Evolutionary conservation across 2,888 invertebrate genomes (phyloP), one percentile per base, ranked within the genome.

Genomic region (Pachliopta kotzebuea): DNA sequence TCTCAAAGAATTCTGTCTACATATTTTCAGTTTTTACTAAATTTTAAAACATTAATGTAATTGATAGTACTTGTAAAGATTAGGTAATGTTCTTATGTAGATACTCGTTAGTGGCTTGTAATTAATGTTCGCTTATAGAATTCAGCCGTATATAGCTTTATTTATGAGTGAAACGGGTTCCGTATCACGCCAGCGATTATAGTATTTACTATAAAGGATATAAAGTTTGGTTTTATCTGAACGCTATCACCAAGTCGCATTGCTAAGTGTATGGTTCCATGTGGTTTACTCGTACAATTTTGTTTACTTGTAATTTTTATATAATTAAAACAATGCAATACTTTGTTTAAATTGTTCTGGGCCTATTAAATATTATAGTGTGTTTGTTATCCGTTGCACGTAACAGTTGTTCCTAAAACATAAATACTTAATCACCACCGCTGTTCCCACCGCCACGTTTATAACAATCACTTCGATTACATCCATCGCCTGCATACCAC

Each of bases 121-220:
- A 63, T 63, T 63, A 63, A 63, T 63, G 63, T 55, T 63, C 49
- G 50, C 58, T 31, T 23, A 2, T 55, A 55, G 55, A 50, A 59
- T 55, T 55, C 54, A 59, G 54, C 55, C 31, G 31, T 45, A 63
- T 58, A 63, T 63, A 54, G 57, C 59, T 31, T 53, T 55, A 58
- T 63, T 59, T 63, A 59, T 29, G 23, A 42, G 8, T 14, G 31
- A n/a, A 50, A 14, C 8, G 23, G 60, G 9, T 23, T 20, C 26
- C 0, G 24, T 24, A 26, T 23, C 29, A n/a, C 42, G 57, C 58
- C 29, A 45, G 54, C 18, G 42, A 42, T 26, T 26, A 31, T 49
- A 14, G 23, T 52, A 26, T 42, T 62, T 62, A 52, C 49, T n/a
- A 55, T n/a, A 55, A 63, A 18, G 18, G 54, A 0, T 7, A 20